Percentiles rank a stretch among this genome's conserved stretches.
phyloP scores from a whole-genome alignment of 2,888 invertebrate species.

The Gerris lacustris region DNA sequence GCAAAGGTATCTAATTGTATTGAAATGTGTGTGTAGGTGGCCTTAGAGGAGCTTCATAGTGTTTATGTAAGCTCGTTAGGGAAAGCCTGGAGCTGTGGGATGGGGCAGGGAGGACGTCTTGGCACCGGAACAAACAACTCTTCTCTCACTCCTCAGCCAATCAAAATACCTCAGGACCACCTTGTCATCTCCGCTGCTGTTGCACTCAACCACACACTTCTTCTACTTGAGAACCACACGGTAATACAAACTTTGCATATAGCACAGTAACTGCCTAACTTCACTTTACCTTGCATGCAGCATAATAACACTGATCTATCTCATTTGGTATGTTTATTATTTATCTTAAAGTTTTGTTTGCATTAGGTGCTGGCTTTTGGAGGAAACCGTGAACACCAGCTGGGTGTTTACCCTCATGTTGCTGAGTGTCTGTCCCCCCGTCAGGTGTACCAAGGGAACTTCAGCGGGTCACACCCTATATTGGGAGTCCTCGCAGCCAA shows the following conservation, averaged over 20 bases:
- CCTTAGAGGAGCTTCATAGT: slow-evolving; percentile 63
- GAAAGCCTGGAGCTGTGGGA: slow-evolving; percentile 63
- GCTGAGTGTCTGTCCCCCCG: slow-evolving; percentile 37
- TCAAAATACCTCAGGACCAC: slow-evolving; percentile 35
- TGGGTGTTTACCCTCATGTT: slow-evolving; percentile 44
- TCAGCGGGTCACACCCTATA: slow-evolving; percentile 35
- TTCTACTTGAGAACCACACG: slow-evolving; percentile 49
- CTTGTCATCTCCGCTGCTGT: slow-evolving; percentile 45
- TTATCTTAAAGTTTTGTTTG: no score
- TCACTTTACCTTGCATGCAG: neutral
- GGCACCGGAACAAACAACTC: slow-evolving; percentile 52
- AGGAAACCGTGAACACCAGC: slow-evolving; percentile 51
- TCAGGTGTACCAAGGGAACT: slow-evolving; percentile 36
- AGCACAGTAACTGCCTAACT: neutral
- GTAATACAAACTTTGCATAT: slow-evolving; percentile 37
- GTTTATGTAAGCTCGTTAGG: slow-evolving; percentile 49
- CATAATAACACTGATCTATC: no score
- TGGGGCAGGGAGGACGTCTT: slow-evolving; percentile 63
- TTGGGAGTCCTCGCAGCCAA: slow-evolving; percentile 53
- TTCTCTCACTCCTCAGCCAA: slow-evolving; percentile 43
- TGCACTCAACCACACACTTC: slow-evolving; percentile 54
- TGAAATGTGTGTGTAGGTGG: slow-evolving; percentile 41
- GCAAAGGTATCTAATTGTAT: no score
- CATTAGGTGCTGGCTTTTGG: slow-evolving; percentile 48
- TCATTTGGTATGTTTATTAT: no score